Percentiles rank a stretch among this genome's conserved stretches.
Conservation (phyloP, 2,888 invertebrate species). For the Philopedon plagiatum region DNA sequence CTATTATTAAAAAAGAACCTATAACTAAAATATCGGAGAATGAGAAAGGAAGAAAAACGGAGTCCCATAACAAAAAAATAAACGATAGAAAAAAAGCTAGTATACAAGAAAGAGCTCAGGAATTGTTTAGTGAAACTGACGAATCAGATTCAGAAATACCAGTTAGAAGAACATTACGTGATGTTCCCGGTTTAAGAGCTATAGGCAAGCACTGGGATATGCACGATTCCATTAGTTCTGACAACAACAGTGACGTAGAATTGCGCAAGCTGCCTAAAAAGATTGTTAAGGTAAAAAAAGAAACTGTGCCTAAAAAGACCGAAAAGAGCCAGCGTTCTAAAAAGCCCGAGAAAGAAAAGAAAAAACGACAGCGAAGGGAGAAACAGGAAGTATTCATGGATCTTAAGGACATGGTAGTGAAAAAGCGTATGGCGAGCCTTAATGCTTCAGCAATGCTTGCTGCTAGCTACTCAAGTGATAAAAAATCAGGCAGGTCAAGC, state of each 20-base stretch:
- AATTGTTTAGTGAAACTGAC: constrained; percentile 18
- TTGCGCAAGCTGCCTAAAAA: constrained; percentile 13
- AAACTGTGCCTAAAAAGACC: constrained; percentile 48
- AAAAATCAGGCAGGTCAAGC: constrained; percentile 70
- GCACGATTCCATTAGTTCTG: constrained; percentile 77
- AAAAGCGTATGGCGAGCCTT: constrained; percentile 92
- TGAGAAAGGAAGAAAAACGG: neutral
- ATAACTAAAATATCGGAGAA: neutral
- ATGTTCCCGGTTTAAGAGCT: constrained; percentile 82
- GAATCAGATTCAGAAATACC: constrained; percentile 33
- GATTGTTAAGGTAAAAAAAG: constrained; percentile 68
- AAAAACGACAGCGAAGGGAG: constrained; percentile 71
- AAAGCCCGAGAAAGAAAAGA: constrained; percentile 64
- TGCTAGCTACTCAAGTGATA: constrained; percentile 85
- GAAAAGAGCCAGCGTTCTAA: constrained; percentile 48
- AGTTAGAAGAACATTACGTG: constrained; percentile 76
- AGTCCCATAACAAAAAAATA: neutral
- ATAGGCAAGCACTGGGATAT: constrained; percentile 90
- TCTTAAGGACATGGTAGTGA: constrained; percentile 88
- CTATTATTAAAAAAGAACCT: constrained; percentile 44
- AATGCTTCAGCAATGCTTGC: constrained; percentile 93
- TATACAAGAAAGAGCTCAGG: neutral
- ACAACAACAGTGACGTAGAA: constrained; percentile 58
- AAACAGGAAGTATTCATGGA: constrained; percentile 81
- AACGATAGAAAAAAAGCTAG: neutral